A percentile compares a stretch with the other conserved stretches of the same genome.
phyloP scores from a whole-genome alignment of 1,140 invertebrate species.

The Drosophila baimaii region DNA sequence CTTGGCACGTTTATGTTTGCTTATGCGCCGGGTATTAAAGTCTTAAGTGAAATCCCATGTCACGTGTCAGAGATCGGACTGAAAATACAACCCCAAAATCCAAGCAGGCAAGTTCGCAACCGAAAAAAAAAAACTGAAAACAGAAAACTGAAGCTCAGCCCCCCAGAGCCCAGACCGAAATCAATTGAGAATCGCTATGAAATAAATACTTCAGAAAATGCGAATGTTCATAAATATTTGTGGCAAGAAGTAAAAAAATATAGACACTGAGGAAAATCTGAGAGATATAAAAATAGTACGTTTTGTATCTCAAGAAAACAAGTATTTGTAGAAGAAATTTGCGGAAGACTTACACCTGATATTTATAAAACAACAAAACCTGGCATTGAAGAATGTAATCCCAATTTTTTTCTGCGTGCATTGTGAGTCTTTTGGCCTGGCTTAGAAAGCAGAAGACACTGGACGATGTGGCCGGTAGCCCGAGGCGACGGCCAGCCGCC shows the following conservation, averaged over 20 bases:
- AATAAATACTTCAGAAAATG: conserved; percentile 62
- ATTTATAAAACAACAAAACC: too few species aligned
- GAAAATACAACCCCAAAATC: conserved; percentile 29
- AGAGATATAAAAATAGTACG: too few species aligned
- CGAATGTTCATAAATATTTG: conserved; percentile 56
- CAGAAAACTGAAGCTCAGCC: conserved; percentile 32
- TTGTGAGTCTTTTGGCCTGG: conserved; percentile 24
- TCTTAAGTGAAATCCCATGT: conserved; percentile 82
- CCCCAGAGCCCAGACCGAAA: conserved; percentile 44
- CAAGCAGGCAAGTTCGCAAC: conserved; percentile 13
- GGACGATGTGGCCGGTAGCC: conserved; percentile 27
- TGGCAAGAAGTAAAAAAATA: conserved; percentile 43
- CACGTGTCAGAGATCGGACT: conserved; percentile 68
- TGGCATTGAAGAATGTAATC: not conserved
- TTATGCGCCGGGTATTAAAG: conserved; percentile 73
- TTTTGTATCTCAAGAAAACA: too few species aligned
- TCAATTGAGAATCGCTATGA: conserved; percentile 73
- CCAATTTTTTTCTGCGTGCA: conserved; percentile 13
- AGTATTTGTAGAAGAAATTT: too few species aligned
- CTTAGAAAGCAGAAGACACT: conserved; percentile 76
- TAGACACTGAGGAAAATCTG: not conserved
- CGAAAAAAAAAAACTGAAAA: conserved; percentile 52
- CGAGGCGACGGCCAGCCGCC: conserved; percentile 40
- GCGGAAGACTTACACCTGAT: too few species aligned
- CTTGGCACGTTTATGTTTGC: conserved; percentile 80